Percentiles rank a stretch among this genome's conserved stretches.
Conservation (phyloP, 2,797 vertebrate genomes). For the Xerus rutilus region DNA sequence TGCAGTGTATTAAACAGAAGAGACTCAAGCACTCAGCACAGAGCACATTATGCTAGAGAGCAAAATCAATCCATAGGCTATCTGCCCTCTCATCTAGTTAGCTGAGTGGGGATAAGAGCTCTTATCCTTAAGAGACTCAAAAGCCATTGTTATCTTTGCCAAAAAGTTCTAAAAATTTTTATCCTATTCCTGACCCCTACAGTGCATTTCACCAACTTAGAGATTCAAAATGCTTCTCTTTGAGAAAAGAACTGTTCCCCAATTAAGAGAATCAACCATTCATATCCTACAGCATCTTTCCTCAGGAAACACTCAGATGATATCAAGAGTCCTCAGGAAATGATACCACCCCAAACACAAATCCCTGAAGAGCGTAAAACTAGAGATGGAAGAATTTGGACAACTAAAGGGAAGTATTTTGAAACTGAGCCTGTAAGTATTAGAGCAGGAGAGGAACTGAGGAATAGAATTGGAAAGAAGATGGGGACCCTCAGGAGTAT, state of each 20-base stretch:
- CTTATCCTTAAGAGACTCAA: slow-evolving; percentile 70
- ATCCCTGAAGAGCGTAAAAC: slow-evolving; percentile 54
- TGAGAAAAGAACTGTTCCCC: slow-evolving; percentile 47
- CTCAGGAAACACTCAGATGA: slow-evolving; percentile 51
- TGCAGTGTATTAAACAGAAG: slow-evolving; percentile 51
- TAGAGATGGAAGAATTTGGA: slow-evolving; percentile 54
- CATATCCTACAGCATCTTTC: slow-evolving; percentile 36
- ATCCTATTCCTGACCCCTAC: slow-evolving; percentile 65
- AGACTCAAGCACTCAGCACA: slow-evolving; percentile 40
- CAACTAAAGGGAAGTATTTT: slow-evolving; percentile 48
- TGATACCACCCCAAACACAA: not conserved
- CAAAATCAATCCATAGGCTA: slow-evolving; percentile 73
- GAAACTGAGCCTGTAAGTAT: not conserved
- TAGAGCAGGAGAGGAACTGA: not conserved
- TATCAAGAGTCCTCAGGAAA: slow-evolving; percentile 75
- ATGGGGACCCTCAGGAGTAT: not conserved
- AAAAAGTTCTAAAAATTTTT: slow-evolving; percentile 66
- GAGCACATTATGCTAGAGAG: slow-evolving; percentile 72
- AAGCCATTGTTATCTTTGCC: slow-evolving; percentile 53
- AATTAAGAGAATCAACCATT: slow-evolving; percentile 68
- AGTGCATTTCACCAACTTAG: slow-evolving; percentile 45
- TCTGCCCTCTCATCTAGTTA: slow-evolving; percentile 73
- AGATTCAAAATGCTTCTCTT: slow-evolving; percentile 45
- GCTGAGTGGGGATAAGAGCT: slow-evolving; percentile 57
- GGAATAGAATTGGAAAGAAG: slow-evolving; percentile 47